Base-by-base conservation (phyloP, 2,797 vertebrate genomes). In the Crenuchus spilurus region DNA sequence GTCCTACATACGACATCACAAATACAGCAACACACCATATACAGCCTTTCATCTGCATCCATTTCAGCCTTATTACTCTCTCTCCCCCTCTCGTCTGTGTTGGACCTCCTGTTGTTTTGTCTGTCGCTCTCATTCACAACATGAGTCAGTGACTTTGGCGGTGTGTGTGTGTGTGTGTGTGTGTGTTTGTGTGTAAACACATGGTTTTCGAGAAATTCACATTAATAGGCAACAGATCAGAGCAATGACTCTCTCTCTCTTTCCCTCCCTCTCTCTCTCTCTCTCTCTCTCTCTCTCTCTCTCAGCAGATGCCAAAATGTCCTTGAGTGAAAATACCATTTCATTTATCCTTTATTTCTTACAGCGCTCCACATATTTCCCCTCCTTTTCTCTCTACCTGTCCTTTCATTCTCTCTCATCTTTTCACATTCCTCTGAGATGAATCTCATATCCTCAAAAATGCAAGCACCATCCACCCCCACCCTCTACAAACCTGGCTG, bases 61-160 rank as follows among this genome's bases (percentile, higher is more conserved):
- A n/a, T n/a, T n/a, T 44, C 42, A n/a, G 42, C 5, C 42, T 44
- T 4, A 3, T 6, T n/a, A n/a, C 4, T 18, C 1, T 3, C 16
- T 4, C 14, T 1, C 42, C 0, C 14, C 16, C 14, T n/a, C 2
- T 2, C 39, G 5, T 2, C 35, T 75, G 71, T 75, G 75, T 37
- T 72, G 42, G 48, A 26, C 60, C 70, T 48, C 71, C 61, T 77
- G 75, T 74, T 80, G 78, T 80, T 80, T 80, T 74, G 74, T 52
- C 72, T 80, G 58, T 68, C 75, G 52, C 74, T 42, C n/a, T 57
- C 62, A 70, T 57, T 74, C 66, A 48, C 57, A 48, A 48, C 39
- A 75, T 75, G 68, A 80, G 68, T 80, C 75, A 77, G 71, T 71
- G 74, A 44, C 14, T 75, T n/a, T 44, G 26, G 4, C 10, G 33